These are phyloP conservation scores for Diachrysia chrysitis DNA, from an alignment of 2,888 invertebrate species.

Conservation along the genomic window DNA sequence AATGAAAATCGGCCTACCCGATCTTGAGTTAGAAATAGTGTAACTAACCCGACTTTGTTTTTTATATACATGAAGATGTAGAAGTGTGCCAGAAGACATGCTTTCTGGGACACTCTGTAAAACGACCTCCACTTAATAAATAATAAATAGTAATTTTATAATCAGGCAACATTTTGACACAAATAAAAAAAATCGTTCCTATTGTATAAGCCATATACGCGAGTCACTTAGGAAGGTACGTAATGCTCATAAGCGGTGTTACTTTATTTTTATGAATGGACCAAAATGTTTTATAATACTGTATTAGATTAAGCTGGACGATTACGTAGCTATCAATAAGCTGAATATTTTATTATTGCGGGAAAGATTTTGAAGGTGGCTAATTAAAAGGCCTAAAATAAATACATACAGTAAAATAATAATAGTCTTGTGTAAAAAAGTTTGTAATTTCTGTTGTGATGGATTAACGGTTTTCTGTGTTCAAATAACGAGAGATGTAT, in stretches of 20 bases:
- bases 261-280: slow-evolving; percentile 49
- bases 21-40: too few species aligned
- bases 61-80: too few species aligned
- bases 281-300: slow-evolving; percentile 50
- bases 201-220: slow-evolving; percentile 54
- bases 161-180: neutral
- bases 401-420: neutral
- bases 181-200: slow-evolving; percentile 48
- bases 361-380: slow-evolving; percentile 12
- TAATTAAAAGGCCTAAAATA: neutral
- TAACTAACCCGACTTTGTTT: too few species aligned
- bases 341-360: slow-evolving; percentile 6
- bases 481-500: slow-evolving; percentile 12
- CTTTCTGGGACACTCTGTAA: too few species aligned
- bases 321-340: slow-evolving; percentile 10
- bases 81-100: too few species aligned
- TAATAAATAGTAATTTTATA: slow-evolving; percentile 1
- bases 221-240: slow-evolving; percentile 50
- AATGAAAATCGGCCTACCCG: too few species aligned
- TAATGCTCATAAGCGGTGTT: slow-evolving; percentile 31
- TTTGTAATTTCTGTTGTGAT: slow-evolving; percentile 11
- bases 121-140: neutral
- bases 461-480: slow-evolving; percentile 14
- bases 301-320: slow-evolving; percentile 27
- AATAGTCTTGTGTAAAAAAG: neutral